A percentile compares a stretch with the other conserved stretches of the same genome.
Evolutionary conservation across 2,797 vertebrate genomes (phyloP).

Genomic region (Chrysolophus pictus): DNA sequence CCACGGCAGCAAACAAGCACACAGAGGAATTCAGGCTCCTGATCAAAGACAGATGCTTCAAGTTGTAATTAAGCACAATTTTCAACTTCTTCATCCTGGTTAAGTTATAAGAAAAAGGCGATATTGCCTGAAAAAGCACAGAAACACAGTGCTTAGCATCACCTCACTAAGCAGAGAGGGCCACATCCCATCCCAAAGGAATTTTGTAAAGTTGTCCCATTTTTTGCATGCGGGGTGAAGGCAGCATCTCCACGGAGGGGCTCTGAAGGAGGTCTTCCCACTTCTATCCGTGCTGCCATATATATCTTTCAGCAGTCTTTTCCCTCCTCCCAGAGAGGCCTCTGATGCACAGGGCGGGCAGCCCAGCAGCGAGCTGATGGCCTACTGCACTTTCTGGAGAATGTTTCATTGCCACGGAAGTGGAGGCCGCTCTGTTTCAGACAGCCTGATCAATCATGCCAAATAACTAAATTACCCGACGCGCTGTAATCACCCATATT

Average conservation of each 20-base stretch:
- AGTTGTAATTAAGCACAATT: not conserved
- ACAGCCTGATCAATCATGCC: not conserved
- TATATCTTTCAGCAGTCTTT: not conserved
- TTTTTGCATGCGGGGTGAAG: not conserved
- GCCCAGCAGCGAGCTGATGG: not conserved
- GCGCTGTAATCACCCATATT: not conserved
- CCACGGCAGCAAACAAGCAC: not conserved
- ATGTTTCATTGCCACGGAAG: not conserved
- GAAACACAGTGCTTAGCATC: not conserved
- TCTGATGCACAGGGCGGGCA: fast-evolving
- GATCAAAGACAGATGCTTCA: not conserved
- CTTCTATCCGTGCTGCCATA: fast-evolving
- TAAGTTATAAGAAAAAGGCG: not conserved
- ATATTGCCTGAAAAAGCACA: not conserved
- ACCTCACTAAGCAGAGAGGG: not conserved
- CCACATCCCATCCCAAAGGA: not conserved
- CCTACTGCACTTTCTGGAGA: not conserved
- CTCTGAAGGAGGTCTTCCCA: not conserved
- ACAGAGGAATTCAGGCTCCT: not conserved
- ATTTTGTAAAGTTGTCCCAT: not conserved
- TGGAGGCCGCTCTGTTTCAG: not conserved
- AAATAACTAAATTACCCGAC: not conserved
- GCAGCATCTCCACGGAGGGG: fast-evolving
- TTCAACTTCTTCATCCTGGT: not conserved
- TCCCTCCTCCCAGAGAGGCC: not conserved